These are phyloP conservation scores for Eulemur macaco DNA, from an alignment of 2,113 vertebrate species.

Conservation along the genomic window DNA sequence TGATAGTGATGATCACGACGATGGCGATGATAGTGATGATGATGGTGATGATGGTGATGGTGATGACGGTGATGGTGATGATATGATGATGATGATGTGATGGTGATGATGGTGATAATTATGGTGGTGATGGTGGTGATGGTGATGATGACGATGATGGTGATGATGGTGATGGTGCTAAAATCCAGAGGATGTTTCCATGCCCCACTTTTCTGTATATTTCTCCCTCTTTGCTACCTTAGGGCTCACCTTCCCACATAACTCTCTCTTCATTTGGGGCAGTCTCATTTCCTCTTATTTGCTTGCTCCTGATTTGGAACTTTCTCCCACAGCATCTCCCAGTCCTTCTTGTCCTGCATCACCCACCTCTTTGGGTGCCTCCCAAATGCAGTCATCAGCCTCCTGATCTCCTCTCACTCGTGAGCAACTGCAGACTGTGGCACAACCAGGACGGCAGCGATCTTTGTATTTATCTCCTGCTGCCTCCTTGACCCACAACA, in stretches of 20 bases:
- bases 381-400: neutral
- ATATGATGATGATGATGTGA: rapidly evolving
- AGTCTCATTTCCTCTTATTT: neutral
- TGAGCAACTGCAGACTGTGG: neutral
- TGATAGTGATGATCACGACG: rapidly evolving
- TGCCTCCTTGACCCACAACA: neutral
- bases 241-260: neutral
- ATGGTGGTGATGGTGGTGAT: rapidly evolving
- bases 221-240: neutral
- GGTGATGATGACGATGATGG: rapidly evolving
- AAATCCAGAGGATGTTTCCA: neutral
- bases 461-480: neutral
- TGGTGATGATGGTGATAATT: rapidly evolving
- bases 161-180: neutral
- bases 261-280: neutral
- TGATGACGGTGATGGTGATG: neutral
- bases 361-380: neutral
- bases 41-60: neutral
- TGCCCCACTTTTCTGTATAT: neutral
- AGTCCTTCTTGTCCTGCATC: neutral
- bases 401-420: neutral
- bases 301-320: neutral
- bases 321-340: neutral
- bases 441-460: neutral
- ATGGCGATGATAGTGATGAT: rapidly evolving